phyloP scores from a whole-genome alignment of 2,888 invertebrate genomes.

The Darwinula stevensoni region DNA sequence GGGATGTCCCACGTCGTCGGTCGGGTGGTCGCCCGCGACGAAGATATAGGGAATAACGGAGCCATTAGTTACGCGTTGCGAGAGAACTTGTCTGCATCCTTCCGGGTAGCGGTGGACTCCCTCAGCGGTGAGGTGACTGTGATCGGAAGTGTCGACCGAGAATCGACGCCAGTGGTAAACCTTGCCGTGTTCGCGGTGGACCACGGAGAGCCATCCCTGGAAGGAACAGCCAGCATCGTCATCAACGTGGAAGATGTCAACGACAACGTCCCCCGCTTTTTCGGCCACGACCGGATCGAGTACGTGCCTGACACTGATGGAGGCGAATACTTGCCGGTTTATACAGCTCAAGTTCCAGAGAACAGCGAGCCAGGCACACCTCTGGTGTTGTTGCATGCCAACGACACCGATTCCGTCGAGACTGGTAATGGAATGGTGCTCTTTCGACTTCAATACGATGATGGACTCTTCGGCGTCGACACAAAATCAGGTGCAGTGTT shows the following conservation, averaged over 20 bases:
- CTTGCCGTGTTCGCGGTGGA: constrained; percentile 42
- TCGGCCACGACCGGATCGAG: constrained; percentile 28
- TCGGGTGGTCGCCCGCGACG: constrained; percentile 41
- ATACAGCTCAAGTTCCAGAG: constrained; percentile 39
- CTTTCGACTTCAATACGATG: constrained; percentile 29
- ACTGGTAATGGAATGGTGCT: constrained; percentile 62
- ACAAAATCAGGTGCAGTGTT: constrained; percentile 54
- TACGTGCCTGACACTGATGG: neutral
- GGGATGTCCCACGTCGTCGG: constrained; percentile 22
- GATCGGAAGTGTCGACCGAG: constrained; percentile 39
- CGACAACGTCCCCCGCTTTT: constrained; percentile 50
- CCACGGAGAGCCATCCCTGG: constrained; percentile 35
- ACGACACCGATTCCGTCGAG: constrained; percentile 51
- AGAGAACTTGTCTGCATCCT: constrained; percentile 8
- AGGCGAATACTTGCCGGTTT: constrained; percentile 26
- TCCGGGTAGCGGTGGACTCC: constrained; percentile 12
- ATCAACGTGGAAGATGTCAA: constrained; percentile 52
- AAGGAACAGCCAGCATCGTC: constrained; percentile 27
- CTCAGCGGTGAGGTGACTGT: constrained; percentile 11
- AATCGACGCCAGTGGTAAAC: constrained; percentile 32
- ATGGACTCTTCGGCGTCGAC: constrained; percentile 37
- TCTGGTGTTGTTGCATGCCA: constrained; percentile 43
- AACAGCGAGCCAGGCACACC: constrained; percentile 35
- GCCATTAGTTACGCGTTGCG: constrained; percentile 34
- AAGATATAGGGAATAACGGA: constrained; percentile 47